phyloP scores from a whole-genome alignment of 2,888 invertebrate species.

The Hofmannophila pseudospretella region DNA sequence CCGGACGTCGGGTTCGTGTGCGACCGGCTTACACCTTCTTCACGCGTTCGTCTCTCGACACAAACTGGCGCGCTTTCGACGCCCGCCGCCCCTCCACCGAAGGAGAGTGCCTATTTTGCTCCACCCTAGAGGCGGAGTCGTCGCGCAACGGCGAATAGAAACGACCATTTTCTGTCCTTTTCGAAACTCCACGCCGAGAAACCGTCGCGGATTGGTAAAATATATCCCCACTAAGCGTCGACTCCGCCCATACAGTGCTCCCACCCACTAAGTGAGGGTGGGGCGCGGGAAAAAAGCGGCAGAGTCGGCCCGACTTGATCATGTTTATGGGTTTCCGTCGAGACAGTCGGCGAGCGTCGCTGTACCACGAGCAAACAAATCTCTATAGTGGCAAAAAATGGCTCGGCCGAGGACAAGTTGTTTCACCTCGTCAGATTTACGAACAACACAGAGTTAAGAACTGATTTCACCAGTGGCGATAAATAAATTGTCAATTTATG shows the following conservation, averaged over 20 bases:
- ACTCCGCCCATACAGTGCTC: conserved; percentile 33
- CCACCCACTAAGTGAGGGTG: conserved; percentile 49
- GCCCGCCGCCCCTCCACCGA: conserved; percentile 69
- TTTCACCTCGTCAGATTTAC: conserved; percentile 73
- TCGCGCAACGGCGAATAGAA: conserved; percentile 46
- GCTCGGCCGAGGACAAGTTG: conserved; percentile 69
- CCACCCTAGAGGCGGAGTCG: conserved; percentile 55
- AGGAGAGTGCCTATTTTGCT: conserved; percentile 58
- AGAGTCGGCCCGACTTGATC: conserved; percentile 64
- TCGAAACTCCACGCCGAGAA: conserved; percentile 38
- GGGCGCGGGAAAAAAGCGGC: conserved; percentile 68
- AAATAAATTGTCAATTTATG: no score
- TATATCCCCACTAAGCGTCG: conserved; percentile 40
- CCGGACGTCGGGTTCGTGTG: conserved; percentile 43
- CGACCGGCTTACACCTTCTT: conserved; percentile 58
- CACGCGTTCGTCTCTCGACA: conserved; percentile 63
- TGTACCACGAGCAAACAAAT: conserved; percentile 69
- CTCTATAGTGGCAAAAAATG: conserved; percentile 75
- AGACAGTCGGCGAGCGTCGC: conserved; percentile 68
- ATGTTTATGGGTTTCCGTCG: conserved; percentile 76
- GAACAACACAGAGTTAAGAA: conserved; percentile 52
- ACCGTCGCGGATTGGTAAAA: conserved; percentile 42
- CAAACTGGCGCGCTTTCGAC: conserved; percentile 72
- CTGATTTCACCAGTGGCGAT: conserved; percentile 22
- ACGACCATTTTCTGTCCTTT: conserved; percentile 53